These are phyloP conservation scores for Takifugu bimaculatus DNA, from an alignment of 2,113 vertebrate species.

Conservation along the genomic window DNA sequence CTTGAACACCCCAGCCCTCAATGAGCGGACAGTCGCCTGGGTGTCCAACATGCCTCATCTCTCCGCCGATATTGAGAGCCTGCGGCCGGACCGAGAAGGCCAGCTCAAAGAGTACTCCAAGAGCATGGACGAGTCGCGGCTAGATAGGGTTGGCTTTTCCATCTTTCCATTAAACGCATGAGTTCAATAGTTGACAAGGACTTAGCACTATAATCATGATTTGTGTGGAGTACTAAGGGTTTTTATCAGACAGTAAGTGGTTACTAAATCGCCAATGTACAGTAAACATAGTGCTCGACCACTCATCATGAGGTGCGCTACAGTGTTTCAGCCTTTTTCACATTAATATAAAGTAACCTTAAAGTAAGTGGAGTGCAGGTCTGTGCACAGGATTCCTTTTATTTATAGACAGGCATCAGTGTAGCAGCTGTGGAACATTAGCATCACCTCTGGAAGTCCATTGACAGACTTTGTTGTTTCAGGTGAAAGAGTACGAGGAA, in stretches of 20 bases:
- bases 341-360: neutral
- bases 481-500: slow-evolving; percentile 94
- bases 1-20: slow-evolving; percentile 81
- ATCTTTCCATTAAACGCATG: neutral
- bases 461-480: slow-evolving; percentile 4
- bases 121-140: slow-evolving; percentile 93
- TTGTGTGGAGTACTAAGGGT: no score
- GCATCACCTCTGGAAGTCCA: no score
- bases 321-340: no score
- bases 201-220: no score
- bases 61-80: slow-evolving; percentile 93
- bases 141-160: slow-evolving; percentile 83
- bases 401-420: neutral
- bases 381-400: neutral
- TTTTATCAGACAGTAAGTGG: no score
- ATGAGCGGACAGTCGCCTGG: slow-evolving; percentile 93
- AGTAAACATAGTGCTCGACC: no score
- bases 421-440: slow-evolving; percentile 2
- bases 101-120: slow-evolving; percentile 96
- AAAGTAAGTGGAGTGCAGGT: neutral
- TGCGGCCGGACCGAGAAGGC: slow-evolving; percentile 90
- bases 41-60: slow-evolving; percentile 97
- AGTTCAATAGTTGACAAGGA: no score
- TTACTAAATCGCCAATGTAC: no score
- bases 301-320: neutral